Conservation (phyloP, 2,888 invertebrate species). For the Apotomis capreana region DNA sequence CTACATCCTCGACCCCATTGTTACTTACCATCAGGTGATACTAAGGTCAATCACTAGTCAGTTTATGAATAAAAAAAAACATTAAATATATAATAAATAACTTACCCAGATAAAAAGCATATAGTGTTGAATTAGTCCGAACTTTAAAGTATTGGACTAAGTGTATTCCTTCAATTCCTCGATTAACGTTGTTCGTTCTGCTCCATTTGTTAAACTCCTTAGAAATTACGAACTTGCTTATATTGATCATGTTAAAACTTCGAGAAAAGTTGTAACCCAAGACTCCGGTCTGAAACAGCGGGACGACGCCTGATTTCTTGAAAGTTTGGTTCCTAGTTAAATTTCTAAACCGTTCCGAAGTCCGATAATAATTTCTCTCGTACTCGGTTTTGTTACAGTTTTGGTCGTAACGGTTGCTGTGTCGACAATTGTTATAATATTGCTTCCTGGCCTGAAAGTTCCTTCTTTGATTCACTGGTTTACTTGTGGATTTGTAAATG, state of each 20-base stretch:
- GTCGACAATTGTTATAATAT: slow-evolving; percentile 40
- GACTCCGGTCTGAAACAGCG: slow-evolving; percentile 61
- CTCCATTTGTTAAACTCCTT: slow-evolving; percentile 50
- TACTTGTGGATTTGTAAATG: slow-evolving; percentile 51
- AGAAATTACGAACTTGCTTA: slow-evolving; percentile 58
- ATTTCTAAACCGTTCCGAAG: slow-evolving; percentile 63
- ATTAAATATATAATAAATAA: neutral
- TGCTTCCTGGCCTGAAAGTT: slow-evolving; percentile 17
- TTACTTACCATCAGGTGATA: too few relatives aligned
- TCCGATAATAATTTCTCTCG: slow-evolving; percentile 64
- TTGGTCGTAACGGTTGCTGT: slow-evolving; percentile 40
- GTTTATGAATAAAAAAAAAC: too few relatives aligned
- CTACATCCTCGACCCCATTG: too few relatives aligned
- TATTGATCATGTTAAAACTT: slow-evolving; percentile 63
- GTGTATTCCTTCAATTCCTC: slow-evolving; percentile 50
- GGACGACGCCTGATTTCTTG: slow-evolving; percentile 49
- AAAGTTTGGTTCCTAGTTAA: slow-evolving; percentile 60
- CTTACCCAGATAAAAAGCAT: slow-evolving; percentile 68
- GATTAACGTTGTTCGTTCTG: slow-evolving; percentile 42
- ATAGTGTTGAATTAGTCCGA: slow-evolving; percentile 70
- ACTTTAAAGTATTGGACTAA: slow-evolving; percentile 75
- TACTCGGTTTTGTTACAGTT: slow-evolving; percentile 53
- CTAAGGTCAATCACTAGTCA: too few relatives aligned
- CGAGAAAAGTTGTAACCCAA: slow-evolving; percentile 63
- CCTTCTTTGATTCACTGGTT: slow-evolving; percentile 22